Evolutionary conservation across 2,888 invertebrate genomes (phyloP).

Genomic region (Incurvaria masculella): DNA sequence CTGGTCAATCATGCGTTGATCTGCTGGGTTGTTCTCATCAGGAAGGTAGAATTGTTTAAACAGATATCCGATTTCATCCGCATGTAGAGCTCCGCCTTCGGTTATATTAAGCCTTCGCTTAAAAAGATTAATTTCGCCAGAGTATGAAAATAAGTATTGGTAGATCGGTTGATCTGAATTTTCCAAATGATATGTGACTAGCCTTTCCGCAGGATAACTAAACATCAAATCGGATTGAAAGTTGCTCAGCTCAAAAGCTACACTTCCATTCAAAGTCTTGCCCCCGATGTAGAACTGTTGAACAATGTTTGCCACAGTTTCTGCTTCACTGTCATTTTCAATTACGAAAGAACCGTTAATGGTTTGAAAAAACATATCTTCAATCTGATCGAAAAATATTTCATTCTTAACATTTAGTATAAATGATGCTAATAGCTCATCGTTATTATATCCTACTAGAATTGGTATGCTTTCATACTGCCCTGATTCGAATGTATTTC

Average conservation of each 20-base stretch:
- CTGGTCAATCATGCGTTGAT: slow-evolving; percentile 27
- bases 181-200: slow-evolving; percentile 22
- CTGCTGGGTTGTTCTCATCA: slow-evolving; percentile 19
- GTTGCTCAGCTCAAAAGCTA: slow-evolving; percentile 20
- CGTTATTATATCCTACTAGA: slow-evolving; percentile 28
- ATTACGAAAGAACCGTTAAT: background rate
- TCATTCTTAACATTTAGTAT: no score
- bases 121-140: slow-evolving; percentile 23
- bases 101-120: slow-evolving; percentile 19
- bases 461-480: slow-evolving; percentile 20
- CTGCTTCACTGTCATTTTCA: slow-evolving; percentile 6
- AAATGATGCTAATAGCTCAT: slow-evolving; percentile 20
- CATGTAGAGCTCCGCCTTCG: slow-evolving; percentile 23
- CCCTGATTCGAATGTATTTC: background rate
- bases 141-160: slow-evolving; percentile 31
- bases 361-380: slow-evolving; percentile 1
- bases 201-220: slow-evolving; percentile 25
- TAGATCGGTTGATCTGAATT: slow-evolving; percentile 23
- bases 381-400: background rate
- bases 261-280: slow-evolving; percentile 18
- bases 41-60: slow-evolving; percentile 20
- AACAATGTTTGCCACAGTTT: slow-evolving; percentile 12
- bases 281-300: slow-evolving; percentile 30
- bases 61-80: slow-evolving; percentile 31
- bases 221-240: slow-evolving; percentile 30